Base-by-base conservation (phyloP, 2,888 invertebrate species). In the Ypsolopha sequella region DNA sequence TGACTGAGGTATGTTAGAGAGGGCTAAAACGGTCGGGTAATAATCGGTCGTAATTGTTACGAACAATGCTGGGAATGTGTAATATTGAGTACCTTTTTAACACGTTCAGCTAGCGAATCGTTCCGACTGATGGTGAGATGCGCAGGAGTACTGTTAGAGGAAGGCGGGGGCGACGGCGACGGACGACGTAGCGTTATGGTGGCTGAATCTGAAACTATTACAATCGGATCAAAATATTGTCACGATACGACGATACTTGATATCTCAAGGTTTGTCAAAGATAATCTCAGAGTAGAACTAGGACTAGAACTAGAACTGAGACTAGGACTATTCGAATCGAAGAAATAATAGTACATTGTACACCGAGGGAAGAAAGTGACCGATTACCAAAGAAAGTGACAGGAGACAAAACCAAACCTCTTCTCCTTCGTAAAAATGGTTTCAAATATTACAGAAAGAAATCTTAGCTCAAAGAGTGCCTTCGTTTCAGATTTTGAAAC, bases 51-150 rank as follows among this genome's bases (percentile, higher is more conserved):
- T 9, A 43, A 43, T 43, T n/a, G 43, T 43, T 43, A 14, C 43
- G 43, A 8, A 13, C 11, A 43, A 43, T 13, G 43, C 24, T 6
- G 43, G 38, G 38, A 38, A 38, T n/a, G 38, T 38, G 9, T 2
- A 38, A 2, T 10, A 10, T 38, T 4, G 6, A 38, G 41, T 84
- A 92, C 89, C 86, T 92, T 92, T 66, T 91, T 89, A 53, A 91
- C 91, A 62, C 92, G 88, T 72, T 91, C 89, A 50, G 92, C 91
- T 61, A 92, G 80, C 62, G 90, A 91, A 76, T 92, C 92, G 61
- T 88, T 90, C 73, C 91, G 92, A 67, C 84, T 89, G 68, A 92
- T 92, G 66, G 89, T 85, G 60, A 89, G 70, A 58, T 24, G 24
- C 24, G 79, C 72, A 62, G 68, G 55, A 45, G 70, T 49, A 14